Evolutionary conservation across 1,140 invertebrate genomes (phyloP).

Genomic region (Portunus trituberculatus): DNA sequence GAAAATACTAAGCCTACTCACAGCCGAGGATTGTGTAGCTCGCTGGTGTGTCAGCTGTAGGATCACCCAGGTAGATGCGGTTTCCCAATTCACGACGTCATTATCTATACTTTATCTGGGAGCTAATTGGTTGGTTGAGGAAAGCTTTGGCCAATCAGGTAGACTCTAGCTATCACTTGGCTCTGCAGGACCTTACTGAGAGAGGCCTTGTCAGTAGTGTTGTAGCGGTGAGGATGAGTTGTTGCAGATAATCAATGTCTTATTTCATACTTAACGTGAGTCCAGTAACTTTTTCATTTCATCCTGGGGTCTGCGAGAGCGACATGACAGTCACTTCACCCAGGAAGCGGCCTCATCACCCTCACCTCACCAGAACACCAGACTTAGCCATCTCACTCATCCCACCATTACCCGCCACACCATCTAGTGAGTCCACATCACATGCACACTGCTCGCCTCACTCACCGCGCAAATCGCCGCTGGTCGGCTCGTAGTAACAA

Average conservation of each 20-base stretch:
- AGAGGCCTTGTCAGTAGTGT: not conserved
- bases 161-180: not conserved
- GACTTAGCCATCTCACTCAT: not conserved
- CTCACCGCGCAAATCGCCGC: not conserved
- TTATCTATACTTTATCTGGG: not conserved
- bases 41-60: constrained; percentile 6
- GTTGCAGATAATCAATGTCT: not conserved
- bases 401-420: not conserved
- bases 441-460: not conserved
- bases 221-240: not conserved
- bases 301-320: not conserved
- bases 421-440: not conserved
- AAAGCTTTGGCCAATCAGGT: not conserved
- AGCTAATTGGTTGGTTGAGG: not conserved
- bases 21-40: constrained; percentile 18
- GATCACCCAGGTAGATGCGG: constrained; percentile 9
- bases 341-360: not conserved
- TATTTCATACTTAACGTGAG: too few relatives aligned
- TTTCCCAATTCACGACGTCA: not conserved
- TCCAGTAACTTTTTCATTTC: not conserved
- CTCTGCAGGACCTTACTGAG: not conserved
- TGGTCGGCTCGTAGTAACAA: constrained; percentile 55
- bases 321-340: not conserved
- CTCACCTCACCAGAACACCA: not conserved
- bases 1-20: constrained; percentile 22